Conservation (phyloP, 2,113 vertebrate genomes). For the Pedetes capensis region DNA sequence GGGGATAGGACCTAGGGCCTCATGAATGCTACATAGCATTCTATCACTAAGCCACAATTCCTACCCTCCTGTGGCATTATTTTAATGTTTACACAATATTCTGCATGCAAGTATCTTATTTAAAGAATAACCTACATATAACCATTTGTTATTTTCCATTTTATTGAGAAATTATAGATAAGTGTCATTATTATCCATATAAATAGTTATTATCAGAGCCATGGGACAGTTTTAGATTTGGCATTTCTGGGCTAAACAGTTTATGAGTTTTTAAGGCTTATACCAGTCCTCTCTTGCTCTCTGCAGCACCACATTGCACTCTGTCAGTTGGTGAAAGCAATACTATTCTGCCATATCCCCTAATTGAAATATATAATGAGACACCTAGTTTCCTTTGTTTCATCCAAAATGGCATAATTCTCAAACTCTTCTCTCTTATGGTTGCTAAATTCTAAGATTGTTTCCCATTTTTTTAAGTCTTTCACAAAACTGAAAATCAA, state of each 20-base stretch:
- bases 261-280: neutral
- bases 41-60: no score
- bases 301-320: neutral
- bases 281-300: neutral
- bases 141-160: neutral
- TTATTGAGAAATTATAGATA: neutral
- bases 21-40: no score
- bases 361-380: neutral
- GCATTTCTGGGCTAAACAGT: neutral
- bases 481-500: neutral
- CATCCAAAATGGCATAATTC: neutral
- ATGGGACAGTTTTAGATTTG: neutral
- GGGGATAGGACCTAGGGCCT: no score
- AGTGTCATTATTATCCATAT: neutral
- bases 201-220: neutral
- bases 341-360: neutral
- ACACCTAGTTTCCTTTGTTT: neutral
- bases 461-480: neutral
- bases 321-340: no score
- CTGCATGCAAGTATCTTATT: neutral
- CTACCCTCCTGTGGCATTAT: neutral
- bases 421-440: neutral
- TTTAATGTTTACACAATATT: neutral
- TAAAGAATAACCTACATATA: neutral
- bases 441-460: neutral